phyloP scores from a whole-genome alignment of 2,797 vertebrate species.

The Ptychadena robeensis region DNA sequence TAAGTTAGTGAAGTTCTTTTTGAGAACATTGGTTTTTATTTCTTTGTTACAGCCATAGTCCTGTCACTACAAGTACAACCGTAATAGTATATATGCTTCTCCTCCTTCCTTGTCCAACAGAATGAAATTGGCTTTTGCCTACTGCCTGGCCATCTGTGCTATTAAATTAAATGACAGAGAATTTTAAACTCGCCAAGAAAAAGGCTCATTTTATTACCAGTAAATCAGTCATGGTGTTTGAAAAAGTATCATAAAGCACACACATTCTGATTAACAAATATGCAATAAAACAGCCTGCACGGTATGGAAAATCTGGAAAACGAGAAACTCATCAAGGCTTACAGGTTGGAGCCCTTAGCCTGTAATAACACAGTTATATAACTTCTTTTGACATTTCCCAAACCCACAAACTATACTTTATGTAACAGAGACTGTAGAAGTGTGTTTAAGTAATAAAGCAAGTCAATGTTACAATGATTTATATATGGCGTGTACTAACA shows the following conservation, averaged over 20 bases:
- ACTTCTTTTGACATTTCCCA: neutral
- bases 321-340: neutral
- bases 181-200: slow-evolving; percentile 55
- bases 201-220: slow-evolving; percentile 59
- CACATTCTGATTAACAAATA: slow-evolving; percentile 47
- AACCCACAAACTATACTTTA: neutral
- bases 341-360: neutral
- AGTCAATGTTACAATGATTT: neutral
- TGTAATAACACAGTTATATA: neutral
- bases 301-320: slow-evolving; percentile 6
- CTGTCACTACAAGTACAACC: slow-evolving; percentile 55
- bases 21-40: slow-evolving; percentile 61
- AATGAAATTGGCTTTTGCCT: slow-evolving; percentile 56
- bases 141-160: slow-evolving; percentile 57
- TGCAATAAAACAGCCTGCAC: slow-evolving; percentile 8
- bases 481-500: too few relatives aligned
- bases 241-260: slow-evolving; percentile 48
- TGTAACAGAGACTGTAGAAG: neutral
- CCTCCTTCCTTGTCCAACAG: slow-evolving; percentile 46
- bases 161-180: slow-evolving; percentile 60
- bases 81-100: slow-evolving; percentile 53
- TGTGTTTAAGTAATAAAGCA: neutral
- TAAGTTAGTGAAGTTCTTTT: slow-evolving; percentile 34
- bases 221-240: slow-evolving; percentile 53
- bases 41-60: slow-evolving; percentile 50